Base-by-base conservation (phyloP, 2,797 vertebrate genomes). In the Brachyrhaphis roseni region DNA sequence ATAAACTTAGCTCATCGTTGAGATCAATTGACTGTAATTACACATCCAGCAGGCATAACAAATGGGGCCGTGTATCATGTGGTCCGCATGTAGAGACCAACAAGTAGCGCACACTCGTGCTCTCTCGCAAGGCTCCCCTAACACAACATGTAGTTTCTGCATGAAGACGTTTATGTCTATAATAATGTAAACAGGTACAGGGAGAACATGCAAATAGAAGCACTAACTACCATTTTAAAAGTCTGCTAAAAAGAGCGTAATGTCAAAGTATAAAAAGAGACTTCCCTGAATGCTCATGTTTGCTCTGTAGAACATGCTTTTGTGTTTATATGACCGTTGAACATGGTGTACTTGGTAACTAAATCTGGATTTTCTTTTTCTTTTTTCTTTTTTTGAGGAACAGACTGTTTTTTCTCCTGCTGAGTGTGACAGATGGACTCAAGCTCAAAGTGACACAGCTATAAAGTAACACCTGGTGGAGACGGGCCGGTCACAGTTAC, bases 391-490 rank as follows among this genome's bases (percentile, higher is more conserved):
- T 75, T 79, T 81, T 57, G 71, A 83, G 85, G 85, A 84, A 62
- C 80, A 77, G 84, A 85, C 85, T 88, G 81, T 89, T 81, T 86
- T 16, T 87, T 79, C 26, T 64, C 84, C 86, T 76, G 86, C 90
- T 87, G 89, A 84, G 85, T 81, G 89, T 88, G 89, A 93, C 95
- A 96, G 95, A 95, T 95, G 95, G 95, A 94, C 84, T 93, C 89
- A 84, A 88, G 84, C 95, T 95, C 93, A 94, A 93, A 95, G 91
- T 96, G 95, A 95, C 94, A 95, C 88, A 85, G 90, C 92, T 91
- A 94, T 95, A 94, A 95, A 94, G 91, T 86, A 95, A 95, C 95
- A 96, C 95, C 95, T 96, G 95, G 94, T 92, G 87, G 87, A 94
- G 92, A 92, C 87, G 83, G 87, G 88, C 88, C 94, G 92, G 94